Conservation (phyloP, 1,140 invertebrate species). For the Nasonia vitripennis region DNA sequence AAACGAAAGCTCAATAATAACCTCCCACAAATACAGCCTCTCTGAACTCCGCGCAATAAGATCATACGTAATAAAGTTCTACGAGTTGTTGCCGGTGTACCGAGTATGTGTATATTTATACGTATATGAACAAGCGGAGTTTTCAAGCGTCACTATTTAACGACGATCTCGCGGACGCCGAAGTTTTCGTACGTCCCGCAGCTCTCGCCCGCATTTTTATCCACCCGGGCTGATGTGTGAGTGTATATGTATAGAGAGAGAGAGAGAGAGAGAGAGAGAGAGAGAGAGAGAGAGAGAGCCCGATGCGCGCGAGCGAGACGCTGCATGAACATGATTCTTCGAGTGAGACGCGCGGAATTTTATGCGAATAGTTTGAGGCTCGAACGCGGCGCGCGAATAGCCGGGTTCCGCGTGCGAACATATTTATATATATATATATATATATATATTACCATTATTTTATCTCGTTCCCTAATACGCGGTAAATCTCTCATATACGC, state of each 20-base stretch:
- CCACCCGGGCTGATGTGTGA: no score
- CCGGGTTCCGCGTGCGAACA: not conserved
- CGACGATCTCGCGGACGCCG: not conserved
- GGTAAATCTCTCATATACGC: not conserved
- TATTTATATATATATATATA: no score
- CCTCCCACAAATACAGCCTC: not conserved
- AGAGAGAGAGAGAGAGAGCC: not conserved
- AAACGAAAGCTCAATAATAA: constrained; percentile 3
- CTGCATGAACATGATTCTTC: no score
- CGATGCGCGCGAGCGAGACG: no score
- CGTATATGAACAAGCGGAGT: constrained; percentile 24
- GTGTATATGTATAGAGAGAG: not conserved
- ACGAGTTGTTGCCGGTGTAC: constrained; percentile 8
- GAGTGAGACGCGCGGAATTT: not conserved
- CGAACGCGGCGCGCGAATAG: not conserved
- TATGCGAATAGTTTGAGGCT: not conserved
- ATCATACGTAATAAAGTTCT: not conserved
- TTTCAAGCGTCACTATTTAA: not conserved
- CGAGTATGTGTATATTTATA: not conserved
- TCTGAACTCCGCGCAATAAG: not conserved
- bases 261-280: not conserved
- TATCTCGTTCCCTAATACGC: no score
- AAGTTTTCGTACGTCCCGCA: not conserved
- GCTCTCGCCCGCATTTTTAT: no score
- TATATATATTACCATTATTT: no score